Conservation (phyloP, 2,888 invertebrate genomes). For the Rotaria socialis region DNA sequence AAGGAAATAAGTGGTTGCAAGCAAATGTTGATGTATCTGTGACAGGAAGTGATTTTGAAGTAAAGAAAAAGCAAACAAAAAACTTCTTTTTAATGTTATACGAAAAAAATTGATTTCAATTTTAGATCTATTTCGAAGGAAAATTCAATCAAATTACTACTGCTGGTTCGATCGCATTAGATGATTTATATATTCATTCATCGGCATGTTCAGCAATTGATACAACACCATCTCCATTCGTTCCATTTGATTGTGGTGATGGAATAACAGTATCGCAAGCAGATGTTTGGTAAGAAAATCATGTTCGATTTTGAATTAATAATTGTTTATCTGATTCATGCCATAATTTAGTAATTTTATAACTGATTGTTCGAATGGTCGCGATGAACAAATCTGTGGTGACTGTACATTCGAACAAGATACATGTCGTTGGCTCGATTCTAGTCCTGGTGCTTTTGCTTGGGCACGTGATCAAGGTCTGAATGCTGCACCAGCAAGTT, state of each 20-base stretch:
- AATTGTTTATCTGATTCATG: neutral
- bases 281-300: conserved; percentile 34
- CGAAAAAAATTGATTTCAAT: neutral
- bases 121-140: neutral
- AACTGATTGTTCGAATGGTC: conserved; percentile 46
- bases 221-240: neutral
- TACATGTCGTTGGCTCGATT: conserved; percentile 41
- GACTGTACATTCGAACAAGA: conserved; percentile 48
- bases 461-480: conserved; percentile 39
- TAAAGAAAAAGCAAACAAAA: neutral
- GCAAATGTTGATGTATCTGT: neutral
- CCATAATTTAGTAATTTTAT: conserved; percentile 43
- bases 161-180: conserved; percentile 48
- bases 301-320: neutral
- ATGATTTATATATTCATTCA: conserved; percentile 41
- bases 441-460: conserved; percentile 21
- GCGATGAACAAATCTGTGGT: conserved; percentile 47
- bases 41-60: conserved; percentile 32
- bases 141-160: neutral
- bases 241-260: conserved; percentile 46
- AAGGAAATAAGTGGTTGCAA: neutral
- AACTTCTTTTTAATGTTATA: neutral
- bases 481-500: neutral
- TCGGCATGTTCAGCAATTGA: neutral
- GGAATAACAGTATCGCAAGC: conserved; percentile 34